Percentiles rank a stretch among this genome's conserved stretches.
These are phyloP conservation scores for Camptogramma bilineatum DNA, from an alignment of 2,888 invertebrate genomes.

Conservation along the genomic window DNA sequence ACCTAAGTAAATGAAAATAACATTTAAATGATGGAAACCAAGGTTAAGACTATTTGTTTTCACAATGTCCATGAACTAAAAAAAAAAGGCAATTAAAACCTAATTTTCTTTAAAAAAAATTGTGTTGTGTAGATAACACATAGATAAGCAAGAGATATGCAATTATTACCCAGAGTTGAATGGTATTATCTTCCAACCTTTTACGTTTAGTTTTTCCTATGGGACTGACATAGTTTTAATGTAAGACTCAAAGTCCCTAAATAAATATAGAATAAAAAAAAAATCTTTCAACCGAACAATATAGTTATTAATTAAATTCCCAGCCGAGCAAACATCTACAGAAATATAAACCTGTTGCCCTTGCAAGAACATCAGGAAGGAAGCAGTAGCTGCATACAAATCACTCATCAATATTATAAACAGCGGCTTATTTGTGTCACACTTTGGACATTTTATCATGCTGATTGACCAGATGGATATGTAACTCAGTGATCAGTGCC, in stretches of 20 bases:
- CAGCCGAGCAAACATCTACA: not conserved
- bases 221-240: too few species aligned
- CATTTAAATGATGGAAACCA: too few species aligned
- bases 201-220: too few species aligned
- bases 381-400: slow-evolving; percentile 9
- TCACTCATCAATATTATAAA: slow-evolving; percentile 5
- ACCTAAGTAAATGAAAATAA: too few species aligned
- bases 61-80: too few species aligned
- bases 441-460: slow-evolving; percentile 3
- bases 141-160: not conserved
- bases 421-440: not conserved
- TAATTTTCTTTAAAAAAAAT: too few species aligned
- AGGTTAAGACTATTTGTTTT: too few species aligned
- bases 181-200: not conserved
- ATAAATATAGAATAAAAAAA: too few species aligned
- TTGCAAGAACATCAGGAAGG: slow-evolving; percentile 5
- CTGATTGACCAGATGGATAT: too few species aligned
- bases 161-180: not conserved
- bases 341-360: not conserved
- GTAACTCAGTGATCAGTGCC: too few species aligned
- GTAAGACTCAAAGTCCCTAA: too few species aligned
- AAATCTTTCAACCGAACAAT: not conserved
- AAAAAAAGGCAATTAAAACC: too few species aligned
- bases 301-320: not conserved
- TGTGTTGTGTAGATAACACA: not conserved